Conservation (phyloP, 2,888 invertebrate species). For the Alcis repandata region DNA sequence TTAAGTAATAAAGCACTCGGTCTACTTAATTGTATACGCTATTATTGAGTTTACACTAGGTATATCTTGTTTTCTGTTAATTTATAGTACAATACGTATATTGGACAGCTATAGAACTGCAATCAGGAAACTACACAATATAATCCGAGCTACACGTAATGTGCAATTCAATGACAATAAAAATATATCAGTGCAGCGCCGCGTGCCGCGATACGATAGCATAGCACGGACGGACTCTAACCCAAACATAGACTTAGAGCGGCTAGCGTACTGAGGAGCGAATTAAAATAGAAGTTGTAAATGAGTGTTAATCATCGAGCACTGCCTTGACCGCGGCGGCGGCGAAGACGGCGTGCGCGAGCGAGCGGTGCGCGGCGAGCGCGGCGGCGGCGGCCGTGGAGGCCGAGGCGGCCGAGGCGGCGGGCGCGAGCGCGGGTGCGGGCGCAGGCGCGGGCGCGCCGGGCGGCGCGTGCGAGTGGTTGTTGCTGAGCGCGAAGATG, state of each 20-base stretch:
- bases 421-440: conserved; percentile 51
- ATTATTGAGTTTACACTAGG: too few relatives aligned
- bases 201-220: neutral
- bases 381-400: conserved; percentile 59
- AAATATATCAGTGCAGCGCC: neutral
- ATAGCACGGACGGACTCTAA: neutral
- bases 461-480: conserved; percentile 81
- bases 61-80: too few relatives aligned
- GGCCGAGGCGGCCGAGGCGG: conserved; percentile 59
- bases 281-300: neutral
- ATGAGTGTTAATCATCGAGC: conserved; percentile 64
- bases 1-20: too few relatives aligned
- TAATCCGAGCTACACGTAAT: neutral
- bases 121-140: neutral
- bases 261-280: neutral
- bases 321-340: conserved; percentile 66
- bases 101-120: neutral
- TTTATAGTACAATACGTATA: neutral
- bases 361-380: conserved; percentile 52
- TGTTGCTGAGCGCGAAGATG: conserved; percentile 82
- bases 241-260: neutral
- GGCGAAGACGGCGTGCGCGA: conserved; percentile 56
- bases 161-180: neutral
- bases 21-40: too few relatives aligned
- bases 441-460: conserved; percentile 53